Conservation (phyloP, 2,113 vertebrate genomes). For the Antechinus stuartii region DNA sequence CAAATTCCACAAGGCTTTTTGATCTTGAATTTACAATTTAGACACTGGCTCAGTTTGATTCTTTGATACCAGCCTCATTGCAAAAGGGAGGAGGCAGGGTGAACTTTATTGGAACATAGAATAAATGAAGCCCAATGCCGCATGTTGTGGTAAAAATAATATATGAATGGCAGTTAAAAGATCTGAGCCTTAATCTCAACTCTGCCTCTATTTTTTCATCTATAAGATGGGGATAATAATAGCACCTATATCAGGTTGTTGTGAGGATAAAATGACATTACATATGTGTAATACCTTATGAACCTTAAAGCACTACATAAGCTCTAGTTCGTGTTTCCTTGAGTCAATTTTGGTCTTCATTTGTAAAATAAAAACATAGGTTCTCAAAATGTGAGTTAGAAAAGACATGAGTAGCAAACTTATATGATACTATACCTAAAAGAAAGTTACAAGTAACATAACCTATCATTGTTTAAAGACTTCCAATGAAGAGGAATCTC, state of each 20-base stretch:
- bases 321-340: background rate
- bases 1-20: slow-evolving; percentile 31
- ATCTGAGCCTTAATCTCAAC: background rate
- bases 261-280: background rate
- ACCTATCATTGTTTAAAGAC: background rate
- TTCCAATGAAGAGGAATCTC: background rate
- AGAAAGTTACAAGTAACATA: background rate
- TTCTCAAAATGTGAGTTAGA: background rate
- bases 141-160: background rate
- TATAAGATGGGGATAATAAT: background rate
- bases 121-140: background rate
- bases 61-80: background rate
- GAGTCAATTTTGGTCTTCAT: background rate
- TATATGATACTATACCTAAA: background rate
- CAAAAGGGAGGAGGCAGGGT: background rate
- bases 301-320: background rate
- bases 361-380: background rate
- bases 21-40: background rate
- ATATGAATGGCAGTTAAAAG: background rate
- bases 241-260: background rate
- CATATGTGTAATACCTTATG: background rate
- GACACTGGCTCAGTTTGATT: background rate
- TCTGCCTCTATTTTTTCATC: background rate
- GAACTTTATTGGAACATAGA: background rate
- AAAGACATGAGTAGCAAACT: background rate